Base-by-base conservation (phyloP, 2,888 invertebrate species). In the Chrysina gloriosa region DNA sequence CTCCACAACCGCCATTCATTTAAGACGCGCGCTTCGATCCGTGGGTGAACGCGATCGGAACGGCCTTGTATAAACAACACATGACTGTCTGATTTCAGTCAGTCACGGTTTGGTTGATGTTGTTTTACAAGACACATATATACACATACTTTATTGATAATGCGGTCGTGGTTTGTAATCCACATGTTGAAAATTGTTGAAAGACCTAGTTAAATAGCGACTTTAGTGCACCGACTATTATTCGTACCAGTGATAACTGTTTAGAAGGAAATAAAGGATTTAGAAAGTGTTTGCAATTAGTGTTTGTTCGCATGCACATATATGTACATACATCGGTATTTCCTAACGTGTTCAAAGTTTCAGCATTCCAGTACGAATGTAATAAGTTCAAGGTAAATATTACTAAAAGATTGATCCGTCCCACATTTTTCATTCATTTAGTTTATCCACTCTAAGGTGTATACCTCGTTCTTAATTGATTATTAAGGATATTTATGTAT, bases 11-110 rank as follows among this genome's bases (percentile, higher is more conserved):
- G 70, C 73, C 74, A 74, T 72, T 74, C 72, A 73, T 75, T 52
- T 52, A 31, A 31, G 52, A 31, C 52, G 52, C 52, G 52, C 72
- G 74, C 68, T 69, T 56, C 69, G 65, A 66, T 67, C 72, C 77
- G 78, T 79, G 77, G 79, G 78, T 77, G 77, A 74, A 75, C 75
- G 72, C 74, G 75, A 69, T 74, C 74, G 73, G 69, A 74, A 69
- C 76, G 80, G 77, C 80, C 80, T 81, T 81, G 79, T 77, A 77
- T 76, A 77, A 77, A 77, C 72, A 76, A 78, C 77, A 78, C 75
- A 77, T 74, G 77, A 79, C 76, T 75, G 77, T 76, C 76, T 74
- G 77, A 77, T 77, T 79, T 77, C 77, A 78, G 77, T 78, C 78
- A 77, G 77, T 75, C 73, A 76, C 73, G 75, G 77, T 73, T 73